A percentile compares a stretch with the other conserved stretches of the same genome.
Evolutionary conservation across 2,113 vertebrate genomes (phyloP).

Genomic region (Etheostoma spectabile): DNA sequence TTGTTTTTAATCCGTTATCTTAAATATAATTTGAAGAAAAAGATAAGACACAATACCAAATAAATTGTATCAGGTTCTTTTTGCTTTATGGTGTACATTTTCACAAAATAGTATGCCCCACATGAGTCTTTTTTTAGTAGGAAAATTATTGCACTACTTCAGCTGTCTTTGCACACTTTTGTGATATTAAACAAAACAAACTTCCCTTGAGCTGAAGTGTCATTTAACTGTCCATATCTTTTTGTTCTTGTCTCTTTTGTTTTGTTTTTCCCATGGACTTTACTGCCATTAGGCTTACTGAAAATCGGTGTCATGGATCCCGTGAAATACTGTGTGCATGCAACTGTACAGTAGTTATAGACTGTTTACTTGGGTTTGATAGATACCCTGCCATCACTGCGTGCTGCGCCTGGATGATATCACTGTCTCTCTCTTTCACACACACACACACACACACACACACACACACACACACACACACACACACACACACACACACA

Average conservation of each 20-base stretch:
- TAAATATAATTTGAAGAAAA: background rate
- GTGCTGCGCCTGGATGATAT: conserved; percentile 4
- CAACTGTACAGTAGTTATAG: conserved; percentile 9
- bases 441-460: background rate
- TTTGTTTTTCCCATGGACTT: background rate
- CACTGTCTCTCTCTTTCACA: background rate
- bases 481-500: background rate
- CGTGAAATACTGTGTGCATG: conserved; percentile 3
- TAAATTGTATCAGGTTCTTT: background rate
- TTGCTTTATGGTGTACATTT: background rate
- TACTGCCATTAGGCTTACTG: background rate
- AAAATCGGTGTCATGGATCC: conserved; percentile 12
- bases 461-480: background rate
- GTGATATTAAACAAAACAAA: background rate
- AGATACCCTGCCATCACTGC: conserved; percentile 29
- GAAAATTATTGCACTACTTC: background rate
- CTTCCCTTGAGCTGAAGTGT: background rate
- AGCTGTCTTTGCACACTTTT: background rate
- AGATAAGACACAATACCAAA: background rate
- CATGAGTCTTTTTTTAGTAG: background rate
- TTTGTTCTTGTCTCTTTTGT: background rate
- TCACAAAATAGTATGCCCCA: background rate
- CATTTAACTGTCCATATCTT: background rate
- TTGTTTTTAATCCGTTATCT: background rate
- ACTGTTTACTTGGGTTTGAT: conserved; percentile 47